phyloP scores from a whole-genome alignment of 2,797 vertebrate genomes.

The Tolypeutes matacus region DNA sequence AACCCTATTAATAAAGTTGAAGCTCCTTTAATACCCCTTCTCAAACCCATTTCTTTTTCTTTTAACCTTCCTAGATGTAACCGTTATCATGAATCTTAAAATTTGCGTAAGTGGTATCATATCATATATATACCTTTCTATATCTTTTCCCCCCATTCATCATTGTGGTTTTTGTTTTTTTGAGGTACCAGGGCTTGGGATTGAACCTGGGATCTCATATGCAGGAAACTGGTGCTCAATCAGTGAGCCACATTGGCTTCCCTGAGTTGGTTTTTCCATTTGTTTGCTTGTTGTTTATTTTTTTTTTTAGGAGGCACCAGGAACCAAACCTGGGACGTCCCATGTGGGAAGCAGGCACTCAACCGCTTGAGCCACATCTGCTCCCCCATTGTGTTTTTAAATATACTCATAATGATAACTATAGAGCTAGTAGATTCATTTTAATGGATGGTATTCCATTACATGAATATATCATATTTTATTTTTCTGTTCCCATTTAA shows the following conservation, averaged over 20 bases:
- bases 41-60: conserved; percentile 17
- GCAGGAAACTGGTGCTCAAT: too few relatives aligned
- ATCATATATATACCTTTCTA: background rate
- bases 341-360: too few relatives aligned
- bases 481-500: conserved; percentile 11
- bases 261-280: too few relatives aligned
- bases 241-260: too few relatives aligned
- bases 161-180: background rate
- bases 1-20: background rate
- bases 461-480: background rate
- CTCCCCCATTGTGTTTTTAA: background rate
- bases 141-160: background rate
- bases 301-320: too few relatives aligned
- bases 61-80: background rate
- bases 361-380: too few relatives aligned
- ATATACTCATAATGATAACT: background rate
- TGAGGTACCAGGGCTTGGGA: too few relatives aligned
- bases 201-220: too few relatives aligned
- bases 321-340: too few relatives aligned
- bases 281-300: too few relatives aligned
- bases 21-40: conserved; percentile 23
- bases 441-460: background rate
- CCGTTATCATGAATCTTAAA: conserved; percentile 39
- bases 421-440: background rate
- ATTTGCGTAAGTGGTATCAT: background rate